Evolutionary conservation across 1,140 invertebrate genomes (phyloP), one percentile per base, ranked within the genome.

Genomic region (Eupristina koningsbergeri): DNA sequence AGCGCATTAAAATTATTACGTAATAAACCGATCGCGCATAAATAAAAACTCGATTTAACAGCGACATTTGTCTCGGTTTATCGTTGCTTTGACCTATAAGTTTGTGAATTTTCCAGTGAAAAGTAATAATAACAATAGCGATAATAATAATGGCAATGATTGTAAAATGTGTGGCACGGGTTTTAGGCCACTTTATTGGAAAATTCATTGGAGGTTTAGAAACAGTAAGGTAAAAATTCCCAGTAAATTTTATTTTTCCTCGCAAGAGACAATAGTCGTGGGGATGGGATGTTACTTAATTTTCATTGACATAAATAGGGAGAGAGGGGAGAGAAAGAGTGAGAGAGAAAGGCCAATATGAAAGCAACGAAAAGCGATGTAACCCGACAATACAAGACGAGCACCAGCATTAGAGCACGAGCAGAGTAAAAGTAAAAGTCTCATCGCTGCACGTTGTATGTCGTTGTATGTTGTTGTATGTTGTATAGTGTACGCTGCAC

Each of bases 371-470:
- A 58, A 58, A 9, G 19, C 53, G 22, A 58, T 26, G 19, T 58
- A 58, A 58, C 53, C 13, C 6, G 26, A 58, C 53, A 26, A 58
- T 58, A 26, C 22, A 53, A 53, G 50, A 53, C 50, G 41, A 45
- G 41, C n/a, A 58, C 6, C 9, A 58, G 5, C 26, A 19, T 58
- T n/a, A n/a, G n/a, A n/a, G 26, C n/a, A 26, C 29, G 29, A 5
- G 1, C n/a, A 41, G 45, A 50, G 45, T 80, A 71, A 80, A 80
- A 80, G 78, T 80, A 80, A 80, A 71, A 80, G 64, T 80, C 53
- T n/a, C 31, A 31, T 79, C 61, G 53, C 45, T n/a, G 41, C 63
- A 67, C 76, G 58, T n/a, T n/a, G n/a, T n/a, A n/a, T n/a, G n/a
- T n/a, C n/a, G n/a, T n/a, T n/a, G n/a, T n/a, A n/a, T n/a, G n/a